Percentiles rank a stretch among this genome's conserved stretches.
phyloP scores from a whole-genome alignment of 2,797 vertebrate genomes.

The Peromyscus aztecus region DNA sequence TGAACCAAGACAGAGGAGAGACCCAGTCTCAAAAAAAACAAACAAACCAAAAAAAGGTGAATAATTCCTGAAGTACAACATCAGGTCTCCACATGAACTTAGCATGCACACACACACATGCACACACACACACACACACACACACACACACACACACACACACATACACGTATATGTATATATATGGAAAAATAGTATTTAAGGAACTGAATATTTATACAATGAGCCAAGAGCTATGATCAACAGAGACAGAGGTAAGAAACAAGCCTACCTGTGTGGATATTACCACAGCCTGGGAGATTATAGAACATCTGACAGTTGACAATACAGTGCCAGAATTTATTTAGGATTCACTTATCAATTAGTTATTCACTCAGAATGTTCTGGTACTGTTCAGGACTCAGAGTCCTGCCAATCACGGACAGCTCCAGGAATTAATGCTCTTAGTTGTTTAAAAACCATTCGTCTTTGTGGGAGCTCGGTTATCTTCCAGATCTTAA shows the following conservation, averaged over 20 bases:
- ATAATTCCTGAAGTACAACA: too few species aligned
- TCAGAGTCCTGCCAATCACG: conserved; percentile 1
- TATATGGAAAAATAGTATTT: too few species aligned
- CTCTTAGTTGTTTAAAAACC: neutral
- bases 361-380: neutral
- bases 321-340: neutral
- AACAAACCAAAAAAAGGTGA: neutral
- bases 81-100: neutral
- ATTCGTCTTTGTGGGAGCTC: conserved; percentile 22
- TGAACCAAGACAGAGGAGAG: neutral
- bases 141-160: too few species aligned
- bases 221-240: neutral
- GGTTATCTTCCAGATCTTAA: neutral
- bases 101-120: too few species aligned
- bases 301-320: neutral
- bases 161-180: too few species aligned
- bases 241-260: neutral
- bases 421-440: conserved; percentile 41
- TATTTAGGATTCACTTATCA: neutral
- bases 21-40: neutral
- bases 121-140: too few species aligned
- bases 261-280: neutral
- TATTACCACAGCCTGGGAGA: neutral
- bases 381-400: neutral
- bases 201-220: neutral